Conservation (phyloP, 2,888 invertebrate genomes). For the Chirona hameri region DNA sequence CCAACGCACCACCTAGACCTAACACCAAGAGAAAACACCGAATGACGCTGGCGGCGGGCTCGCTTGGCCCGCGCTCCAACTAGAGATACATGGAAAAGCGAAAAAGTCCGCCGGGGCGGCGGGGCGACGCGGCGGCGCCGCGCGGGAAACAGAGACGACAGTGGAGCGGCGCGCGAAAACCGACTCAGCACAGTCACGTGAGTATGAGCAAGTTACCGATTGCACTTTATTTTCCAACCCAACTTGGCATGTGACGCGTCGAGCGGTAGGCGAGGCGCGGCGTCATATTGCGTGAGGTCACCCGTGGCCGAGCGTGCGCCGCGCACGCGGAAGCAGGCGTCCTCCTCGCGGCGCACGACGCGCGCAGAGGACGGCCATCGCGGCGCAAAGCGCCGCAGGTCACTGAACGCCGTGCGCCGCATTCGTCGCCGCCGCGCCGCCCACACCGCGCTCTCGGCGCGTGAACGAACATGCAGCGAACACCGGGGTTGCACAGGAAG, state of each 20-base stretch:
- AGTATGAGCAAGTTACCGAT: constrained; percentile 3
- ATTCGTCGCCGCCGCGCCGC: background rate
- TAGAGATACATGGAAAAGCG: background rate
- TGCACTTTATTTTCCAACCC: constrained; percentile 7
- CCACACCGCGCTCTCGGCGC: background rate
- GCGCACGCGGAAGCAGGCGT: background rate
- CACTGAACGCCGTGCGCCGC: background rate
- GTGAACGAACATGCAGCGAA: background rate
- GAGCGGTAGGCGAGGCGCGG: background rate
- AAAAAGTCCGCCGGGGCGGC: background rate
- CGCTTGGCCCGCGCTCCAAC: background rate
- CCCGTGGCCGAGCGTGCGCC: background rate
- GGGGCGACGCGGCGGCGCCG: background rate
- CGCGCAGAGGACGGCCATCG: background rate
- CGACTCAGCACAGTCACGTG: background rate
- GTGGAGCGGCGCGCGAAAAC: background rate
- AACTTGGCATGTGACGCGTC: background rate
- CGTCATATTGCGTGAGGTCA: background rate
- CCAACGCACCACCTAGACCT: constrained; percentile 5
- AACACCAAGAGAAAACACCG: background rate
- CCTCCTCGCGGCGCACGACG: background rate
- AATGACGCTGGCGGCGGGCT: background rate
- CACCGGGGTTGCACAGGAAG: background rate
- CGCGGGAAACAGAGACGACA: background rate
- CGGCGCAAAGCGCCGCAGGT: background rate